Percentiles rank a stretch among this genome's conserved stretches.
These are phyloP conservation scores for Drosophila mimetica DNA, from an alignment of 2,888 invertebrate genomes.

Conservation along the genomic window DNA sequence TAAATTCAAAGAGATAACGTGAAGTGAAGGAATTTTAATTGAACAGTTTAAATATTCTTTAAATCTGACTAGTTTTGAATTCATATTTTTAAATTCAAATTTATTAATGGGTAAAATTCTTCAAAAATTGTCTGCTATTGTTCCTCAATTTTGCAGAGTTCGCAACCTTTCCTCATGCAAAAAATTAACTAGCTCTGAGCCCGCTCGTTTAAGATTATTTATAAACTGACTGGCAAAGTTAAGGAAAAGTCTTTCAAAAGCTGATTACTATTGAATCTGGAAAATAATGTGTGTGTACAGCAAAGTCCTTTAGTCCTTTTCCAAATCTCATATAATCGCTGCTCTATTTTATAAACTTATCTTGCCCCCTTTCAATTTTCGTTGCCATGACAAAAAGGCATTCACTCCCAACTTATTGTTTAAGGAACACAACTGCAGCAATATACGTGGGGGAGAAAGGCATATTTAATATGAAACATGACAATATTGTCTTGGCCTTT, in stretches of 20 bases:
- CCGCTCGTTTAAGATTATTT: constrained; percentile 8
- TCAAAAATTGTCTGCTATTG: background rate
- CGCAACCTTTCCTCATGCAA: background rate
- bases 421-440: constrained; percentile 18
- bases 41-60: background rate
- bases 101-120: background rate
- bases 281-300: background rate
- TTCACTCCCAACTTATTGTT: constrained; percentile 28
- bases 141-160: background rate
- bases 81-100: too few relatives aligned
- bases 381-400: constrained; percentile 30
- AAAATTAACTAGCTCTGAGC: background rate
- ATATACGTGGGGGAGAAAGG: constrained; percentile 3
- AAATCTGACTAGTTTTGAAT: too few relatives aligned
- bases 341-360: constrained; percentile 17
- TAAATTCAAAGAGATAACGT: background rate
- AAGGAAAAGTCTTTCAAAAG: constrained; percentile 6
- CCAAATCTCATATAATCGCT: constrained; percentile 28
- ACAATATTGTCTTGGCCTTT: constrained; percentile 45
- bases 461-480: constrained; percentile 59
- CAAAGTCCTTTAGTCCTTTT: background rate
- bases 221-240: constrained; percentile 19
- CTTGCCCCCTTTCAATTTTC: constrained; percentile 6
- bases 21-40: background rate
- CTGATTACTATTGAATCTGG: constrained; percentile 12